Evolutionary conservation across 2,113 vertebrate species (phyloP).

Genomic region (Ahaetulla prasina): DNA sequence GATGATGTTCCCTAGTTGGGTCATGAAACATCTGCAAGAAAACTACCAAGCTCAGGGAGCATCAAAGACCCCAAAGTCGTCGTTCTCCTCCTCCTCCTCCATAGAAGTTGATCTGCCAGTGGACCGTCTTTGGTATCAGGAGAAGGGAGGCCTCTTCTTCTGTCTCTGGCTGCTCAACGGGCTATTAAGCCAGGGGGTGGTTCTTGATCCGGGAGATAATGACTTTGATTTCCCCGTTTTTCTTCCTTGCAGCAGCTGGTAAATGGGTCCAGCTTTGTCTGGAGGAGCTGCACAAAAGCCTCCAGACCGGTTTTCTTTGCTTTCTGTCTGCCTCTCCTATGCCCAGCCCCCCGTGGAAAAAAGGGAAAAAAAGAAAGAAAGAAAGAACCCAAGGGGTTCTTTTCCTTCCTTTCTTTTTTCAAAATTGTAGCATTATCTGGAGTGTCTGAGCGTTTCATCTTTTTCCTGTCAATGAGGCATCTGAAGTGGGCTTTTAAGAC

Average conservation of each 20-base stretch:
- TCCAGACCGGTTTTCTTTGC: neutral
- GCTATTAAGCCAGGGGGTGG: neutral
- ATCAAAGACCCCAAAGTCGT: no score
- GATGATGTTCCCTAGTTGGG: no score
- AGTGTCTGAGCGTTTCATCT: neutral
- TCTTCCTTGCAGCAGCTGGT: slow-evolving; percentile 27
- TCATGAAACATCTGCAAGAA: no score
- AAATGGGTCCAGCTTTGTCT: slow-evolving; percentile 33
- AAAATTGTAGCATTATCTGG: neutral
- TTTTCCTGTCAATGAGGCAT: neutral
- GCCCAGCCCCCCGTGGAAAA: neutral
- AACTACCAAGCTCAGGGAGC: no score
- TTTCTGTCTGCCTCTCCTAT: neutral
- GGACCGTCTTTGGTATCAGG: neutral
- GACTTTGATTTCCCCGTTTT: neutral
- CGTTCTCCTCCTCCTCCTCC: no score
- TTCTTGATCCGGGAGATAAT: neutral
- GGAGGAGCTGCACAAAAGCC: slow-evolving; percentile 32
- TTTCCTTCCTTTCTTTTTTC: neutral
- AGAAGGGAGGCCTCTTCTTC: neutral
- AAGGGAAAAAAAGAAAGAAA: no score
- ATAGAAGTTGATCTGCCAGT: neutral
- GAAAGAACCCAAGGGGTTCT: neutral
- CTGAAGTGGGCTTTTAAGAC: neutral
- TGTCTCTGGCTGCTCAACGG: neutral